Evolutionary conservation across 92 coral and sea anemone genomes (phyloP).

Genomic region (Parazoanthus darwini): DNA sequence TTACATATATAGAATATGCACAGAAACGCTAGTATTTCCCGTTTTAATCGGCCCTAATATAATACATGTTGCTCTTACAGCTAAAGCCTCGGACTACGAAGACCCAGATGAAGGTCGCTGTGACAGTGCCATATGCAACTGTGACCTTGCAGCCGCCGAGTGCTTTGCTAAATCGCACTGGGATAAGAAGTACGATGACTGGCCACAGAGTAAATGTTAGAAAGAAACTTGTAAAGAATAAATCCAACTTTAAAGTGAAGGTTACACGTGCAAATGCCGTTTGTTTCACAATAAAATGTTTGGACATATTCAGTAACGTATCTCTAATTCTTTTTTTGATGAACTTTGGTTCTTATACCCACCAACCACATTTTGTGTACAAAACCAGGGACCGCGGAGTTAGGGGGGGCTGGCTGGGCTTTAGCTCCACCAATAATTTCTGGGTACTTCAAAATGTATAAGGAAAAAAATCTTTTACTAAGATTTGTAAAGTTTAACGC

Average conservation of each 20-base stretch:
- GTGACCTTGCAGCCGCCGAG: constrained; percentile 57
- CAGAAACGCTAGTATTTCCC: no score
- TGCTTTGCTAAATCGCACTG: constrained; percentile 45
- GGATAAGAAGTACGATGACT: constrained; percentile 28
- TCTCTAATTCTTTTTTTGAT: no score
- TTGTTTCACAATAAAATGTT: neutral
- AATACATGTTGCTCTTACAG: neutral
- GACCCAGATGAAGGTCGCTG: constrained; percentile 40
- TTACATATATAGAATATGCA: no score
- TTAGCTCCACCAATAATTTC: no score
- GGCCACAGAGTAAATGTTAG: constrained; percentile 31
- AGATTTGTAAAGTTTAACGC: no score
- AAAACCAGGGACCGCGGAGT: no score
- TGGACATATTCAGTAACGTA: neutral
- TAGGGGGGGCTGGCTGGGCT: no score
- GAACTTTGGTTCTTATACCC: no score
- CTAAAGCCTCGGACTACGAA: neutral
- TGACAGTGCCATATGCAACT: constrained; percentile 56
- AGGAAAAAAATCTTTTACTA: no score
- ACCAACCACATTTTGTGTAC: no score
- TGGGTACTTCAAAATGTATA: no score
- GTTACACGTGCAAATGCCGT: neutral
- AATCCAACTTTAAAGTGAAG: neutral
- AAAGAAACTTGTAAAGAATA: neutral
- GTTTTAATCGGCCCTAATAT: no score